Evolutionary conservation across 2,113 vertebrate genomes (phyloP), one percentile per base, ranked within the genome.

Genomic region (Micronisus gabar): DNA sequence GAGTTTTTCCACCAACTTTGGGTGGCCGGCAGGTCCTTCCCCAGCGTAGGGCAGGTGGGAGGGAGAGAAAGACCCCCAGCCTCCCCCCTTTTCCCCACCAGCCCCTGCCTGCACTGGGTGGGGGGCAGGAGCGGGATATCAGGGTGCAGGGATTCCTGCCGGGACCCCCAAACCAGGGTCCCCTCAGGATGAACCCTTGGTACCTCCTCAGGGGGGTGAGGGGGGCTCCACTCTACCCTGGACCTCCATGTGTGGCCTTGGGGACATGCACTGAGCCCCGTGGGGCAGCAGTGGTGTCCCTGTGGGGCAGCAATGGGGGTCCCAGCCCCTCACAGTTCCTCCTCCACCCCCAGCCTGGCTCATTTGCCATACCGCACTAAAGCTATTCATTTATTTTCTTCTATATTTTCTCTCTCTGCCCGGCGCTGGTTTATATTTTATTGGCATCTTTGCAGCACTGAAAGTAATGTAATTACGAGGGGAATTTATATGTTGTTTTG

Each of bases 401-500:
- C 68, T 63, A 1, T 15, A 16, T 40, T 75, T 47, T 34, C 91
- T 27, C 19, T 25, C 58, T 20, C 61, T 59, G 52, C 81, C 82
- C 67, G 3, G 18, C 40, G 0, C 82, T 29, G 66, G 91, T 66
- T 85, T 61, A 22, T 61, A 25, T 85, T 96, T 96, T 94, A 95
- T 94, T 92, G 95, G 96, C 90, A 73, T 91, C 95, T 94, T 70
- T 12, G 26, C 90, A 32, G 95, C 41, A 32, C 70, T 67, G 95
- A 84, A 95, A 93, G 92, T 91, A 94, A 82, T 85, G 90, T 96
- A 93, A 95, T 97, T 96, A 92, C 68, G 58, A 79, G 90, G 84
- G 96, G 91, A 93, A 97, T 97, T 97, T 95, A 96, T 95, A 81
- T n/a, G 82, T 91, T 53, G 32, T 88, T 80, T 41, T 29, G 25